Conservation (phyloP, 1,140 invertebrate species). For the Drosophila arawakana region DNA sequence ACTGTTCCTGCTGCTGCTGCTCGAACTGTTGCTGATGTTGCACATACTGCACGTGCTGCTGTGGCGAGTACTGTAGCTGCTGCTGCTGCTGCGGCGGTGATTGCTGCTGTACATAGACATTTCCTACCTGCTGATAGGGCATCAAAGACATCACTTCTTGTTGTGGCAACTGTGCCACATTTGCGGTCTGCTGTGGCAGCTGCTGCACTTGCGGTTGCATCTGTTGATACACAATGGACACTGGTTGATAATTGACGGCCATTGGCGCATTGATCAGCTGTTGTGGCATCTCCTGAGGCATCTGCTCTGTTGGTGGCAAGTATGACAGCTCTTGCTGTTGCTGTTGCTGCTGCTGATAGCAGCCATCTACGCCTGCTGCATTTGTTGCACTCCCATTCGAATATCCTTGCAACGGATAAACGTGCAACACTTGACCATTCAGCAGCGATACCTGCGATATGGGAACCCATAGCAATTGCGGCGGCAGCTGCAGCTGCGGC, state of each 20-base stretch:
- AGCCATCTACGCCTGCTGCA: not conserved
- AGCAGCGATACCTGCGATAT: not conserved
- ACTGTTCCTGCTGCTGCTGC: not conserved
- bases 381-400: too few species aligned
- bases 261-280: not conserved
- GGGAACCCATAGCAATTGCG: not conserved
- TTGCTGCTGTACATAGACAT: not conserved
- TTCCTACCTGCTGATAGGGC: not conserved
- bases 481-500: not conserved
- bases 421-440: slow-evolving; percentile 1
- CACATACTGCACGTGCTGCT: not conserved
- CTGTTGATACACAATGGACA: not conserved
- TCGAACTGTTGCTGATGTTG: slow-evolving; percentile 6
- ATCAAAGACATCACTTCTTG: too few species aligned
- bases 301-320: not conserved
- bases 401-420: not conserved
- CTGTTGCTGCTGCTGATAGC: not conserved
- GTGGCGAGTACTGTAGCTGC: not conserved
- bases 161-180: too few species aligned
- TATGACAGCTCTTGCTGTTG: too few species aligned
- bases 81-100: not conserved
- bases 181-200: too few species aligned
- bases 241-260: not conserved
- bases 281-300: not conserved
- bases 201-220: not conserved